Base-by-base conservation (phyloP, 2,888 invertebrate genomes). In the Tinea semifulvella region DNA sequence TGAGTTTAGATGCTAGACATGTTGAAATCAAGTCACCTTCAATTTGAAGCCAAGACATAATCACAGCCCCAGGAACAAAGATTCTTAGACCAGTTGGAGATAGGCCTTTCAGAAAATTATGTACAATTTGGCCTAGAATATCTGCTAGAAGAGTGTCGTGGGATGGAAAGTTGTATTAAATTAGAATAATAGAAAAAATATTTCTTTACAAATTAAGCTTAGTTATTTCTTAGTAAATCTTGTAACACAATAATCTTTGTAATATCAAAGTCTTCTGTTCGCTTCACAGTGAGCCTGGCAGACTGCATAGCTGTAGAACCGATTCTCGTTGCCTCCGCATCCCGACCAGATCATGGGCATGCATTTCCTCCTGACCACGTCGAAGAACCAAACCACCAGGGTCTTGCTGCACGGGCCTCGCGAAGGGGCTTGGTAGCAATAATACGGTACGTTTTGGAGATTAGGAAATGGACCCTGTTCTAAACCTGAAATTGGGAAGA, bases 261-360 rank as follows among this genome's bases (percentile, higher is more conserved):
- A 11, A 27, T n/a, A 2, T 36, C 10, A 36, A 36, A 36, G 17
- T 40, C 50, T 52, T 48, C 61, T 56, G 2, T 52, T 52, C 27
- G 49, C 57, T 6, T 62, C 62, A 51, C 77, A 79, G 18, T 63
- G 60, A 13, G 55, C 52, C n/a, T 56, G 47, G 54, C 79, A 79
- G 0, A 57, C 49, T 0, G 48, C 53, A 50, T 63, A 51, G 26
- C 50, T 60, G 0, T 44, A 18, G 46, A 77, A 79, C 51, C 67
- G 60, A 49, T 80, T 80, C 46, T 73, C 73, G 45, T 79, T 80
- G 11, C 79, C 79, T 0, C 79, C 77, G 47, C 79, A 79, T 1
- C 79, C 79, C 0, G 79, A 77, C 49, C 76, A 79, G 47, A 72
- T 59, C 72, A 79, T 74, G 3, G 65, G 67, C 65, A 66, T 62